These are phyloP conservation scores for Byasa hedistus DNA, from an alignment of 2,888 invertebrate genomes.

Conservation along the genomic window DNA sequence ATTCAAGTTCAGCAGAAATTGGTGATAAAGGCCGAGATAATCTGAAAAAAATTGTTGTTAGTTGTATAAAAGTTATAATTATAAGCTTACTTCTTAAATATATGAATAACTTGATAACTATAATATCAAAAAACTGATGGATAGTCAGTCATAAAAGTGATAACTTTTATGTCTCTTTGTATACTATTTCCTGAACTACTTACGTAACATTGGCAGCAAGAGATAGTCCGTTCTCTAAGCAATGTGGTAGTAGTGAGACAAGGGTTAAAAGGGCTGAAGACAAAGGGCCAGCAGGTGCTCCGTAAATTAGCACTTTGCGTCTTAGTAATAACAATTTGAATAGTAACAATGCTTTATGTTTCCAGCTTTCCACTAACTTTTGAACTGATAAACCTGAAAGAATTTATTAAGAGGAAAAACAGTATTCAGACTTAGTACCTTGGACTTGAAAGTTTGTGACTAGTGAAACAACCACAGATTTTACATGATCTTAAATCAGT, in stretches of 20 bases:
- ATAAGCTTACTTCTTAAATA: not conserved
- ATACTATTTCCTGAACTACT: constrained; percentile 38
- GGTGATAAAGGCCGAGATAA: constrained; percentile 70
- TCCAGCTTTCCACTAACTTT: constrained; percentile 90
- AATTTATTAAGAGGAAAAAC: not conserved
- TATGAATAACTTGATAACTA: too few relatives aligned
- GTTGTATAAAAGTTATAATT: not conserved
- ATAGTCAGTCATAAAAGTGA: too few relatives aligned
- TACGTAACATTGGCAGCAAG: constrained; percentile 91
- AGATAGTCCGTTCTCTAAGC: constrained; percentile 90
- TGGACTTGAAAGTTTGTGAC: too few relatives aligned
- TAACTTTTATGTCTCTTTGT: too few relatives aligned
- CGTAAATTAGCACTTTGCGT: constrained; percentile 93
- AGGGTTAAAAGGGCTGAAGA: constrained; percentile 93
- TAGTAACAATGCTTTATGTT: constrained; percentile 93
- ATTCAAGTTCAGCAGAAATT: constrained; percentile 44
- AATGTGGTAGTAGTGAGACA: constrained; percentile 93
- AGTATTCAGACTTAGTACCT: not conserved
- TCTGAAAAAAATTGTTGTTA: constrained; percentile 44
- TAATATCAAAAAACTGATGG: too few relatives aligned
- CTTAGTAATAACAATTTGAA: constrained; percentile 96
- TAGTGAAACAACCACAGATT: not conserved
- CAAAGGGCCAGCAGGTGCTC: constrained; percentile 94
- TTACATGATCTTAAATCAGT: too few relatives aligned
- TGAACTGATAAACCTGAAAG: constrained; percentile 87